Percentiles rank a stretch among this genome's conserved stretches.
Evolutionary conservation across 1,140 invertebrate species (phyloP).

Genomic region (Aphaenogaster ashmeadi): DNA sequence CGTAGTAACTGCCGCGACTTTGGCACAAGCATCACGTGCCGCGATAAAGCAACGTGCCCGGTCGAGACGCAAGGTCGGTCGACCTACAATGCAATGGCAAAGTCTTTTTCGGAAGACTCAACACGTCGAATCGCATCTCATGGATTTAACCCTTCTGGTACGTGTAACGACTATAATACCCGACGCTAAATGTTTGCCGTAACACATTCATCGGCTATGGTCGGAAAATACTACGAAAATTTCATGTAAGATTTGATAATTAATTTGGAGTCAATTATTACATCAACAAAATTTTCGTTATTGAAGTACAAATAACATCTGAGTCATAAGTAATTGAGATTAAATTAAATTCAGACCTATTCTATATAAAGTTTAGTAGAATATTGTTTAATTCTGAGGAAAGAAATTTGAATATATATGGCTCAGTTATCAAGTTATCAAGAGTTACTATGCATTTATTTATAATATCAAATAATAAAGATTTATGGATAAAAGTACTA

Average conservation of each 20-base stretch:
- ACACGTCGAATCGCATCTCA: conserved; percentile 44
- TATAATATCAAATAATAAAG: background rate
- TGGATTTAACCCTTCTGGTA: conserved; percentile 43
- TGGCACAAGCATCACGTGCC: conserved; percentile 71
- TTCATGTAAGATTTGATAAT: background rate
- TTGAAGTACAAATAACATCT: background rate
- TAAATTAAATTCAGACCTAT: background rate
- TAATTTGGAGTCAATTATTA: background rate
- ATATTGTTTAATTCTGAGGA: background rate
- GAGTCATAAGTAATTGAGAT: background rate
- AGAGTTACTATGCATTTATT: background rate
- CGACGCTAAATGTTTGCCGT: conserved; percentile 31
- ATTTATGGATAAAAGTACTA: background rate
- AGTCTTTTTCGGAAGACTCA: conserved; percentile 45
- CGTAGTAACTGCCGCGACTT: conserved; percentile 60
- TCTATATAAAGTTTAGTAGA: background rate
- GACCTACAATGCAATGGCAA: conserved; percentile 40
- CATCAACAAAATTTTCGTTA: background rate
- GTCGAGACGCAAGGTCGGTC: conserved; percentile 45
- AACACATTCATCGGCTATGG: background rate
- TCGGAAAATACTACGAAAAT: background rate
- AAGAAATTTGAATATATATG: background rate
- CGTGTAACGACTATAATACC: conserved; percentile 28
- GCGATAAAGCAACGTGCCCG: conserved; percentile 66
- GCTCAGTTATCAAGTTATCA: background rate